Evolutionary conservation across 2,113 vertebrate species (phyloP).

Genomic region (Balaeniceps rex): DNA sequence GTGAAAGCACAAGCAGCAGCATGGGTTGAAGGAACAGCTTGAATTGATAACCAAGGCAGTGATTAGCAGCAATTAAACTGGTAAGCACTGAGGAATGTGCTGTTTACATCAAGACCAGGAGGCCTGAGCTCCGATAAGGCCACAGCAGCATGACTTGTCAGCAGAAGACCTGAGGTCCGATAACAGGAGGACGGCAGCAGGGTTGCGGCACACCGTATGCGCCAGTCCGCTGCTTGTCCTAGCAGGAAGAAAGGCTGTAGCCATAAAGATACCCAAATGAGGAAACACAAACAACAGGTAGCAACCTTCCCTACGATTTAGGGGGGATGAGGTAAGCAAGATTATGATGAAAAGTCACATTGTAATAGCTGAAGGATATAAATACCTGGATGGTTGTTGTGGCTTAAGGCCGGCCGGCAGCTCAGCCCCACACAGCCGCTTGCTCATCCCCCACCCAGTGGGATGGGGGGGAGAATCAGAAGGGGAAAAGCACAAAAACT

Average conservation of each 20-base stretch:
- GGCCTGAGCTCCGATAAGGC: not conserved
- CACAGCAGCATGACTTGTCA: not conserved
- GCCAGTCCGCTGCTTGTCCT: not conserved
- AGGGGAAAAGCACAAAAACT: not conserved
- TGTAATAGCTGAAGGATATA: not conserved
- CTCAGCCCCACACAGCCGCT: not conserved
- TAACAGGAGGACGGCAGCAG: not conserved
- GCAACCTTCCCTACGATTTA: not conserved
- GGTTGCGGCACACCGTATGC: not conserved
- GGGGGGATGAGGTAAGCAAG: not conserved
- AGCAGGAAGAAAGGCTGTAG: not conserved
- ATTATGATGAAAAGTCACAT: not conserved
- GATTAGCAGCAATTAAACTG: not conserved
- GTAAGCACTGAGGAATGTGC: constrained; percentile 18
- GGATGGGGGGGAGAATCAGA: not conserved
- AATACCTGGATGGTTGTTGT: not conserved
- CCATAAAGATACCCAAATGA: not conserved
- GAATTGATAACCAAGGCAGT: not conserved
- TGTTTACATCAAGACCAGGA: not conserved
- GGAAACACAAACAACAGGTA: not conserved
- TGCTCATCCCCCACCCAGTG: not conserved
- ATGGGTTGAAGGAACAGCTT: not conserved
- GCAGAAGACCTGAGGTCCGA: not conserved
- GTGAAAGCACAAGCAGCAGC: not conserved
- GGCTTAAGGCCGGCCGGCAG: not conserved